Base-by-base conservation (phyloP, 2,113 vertebrate genomes). In the Strix uralensis region DNA sequence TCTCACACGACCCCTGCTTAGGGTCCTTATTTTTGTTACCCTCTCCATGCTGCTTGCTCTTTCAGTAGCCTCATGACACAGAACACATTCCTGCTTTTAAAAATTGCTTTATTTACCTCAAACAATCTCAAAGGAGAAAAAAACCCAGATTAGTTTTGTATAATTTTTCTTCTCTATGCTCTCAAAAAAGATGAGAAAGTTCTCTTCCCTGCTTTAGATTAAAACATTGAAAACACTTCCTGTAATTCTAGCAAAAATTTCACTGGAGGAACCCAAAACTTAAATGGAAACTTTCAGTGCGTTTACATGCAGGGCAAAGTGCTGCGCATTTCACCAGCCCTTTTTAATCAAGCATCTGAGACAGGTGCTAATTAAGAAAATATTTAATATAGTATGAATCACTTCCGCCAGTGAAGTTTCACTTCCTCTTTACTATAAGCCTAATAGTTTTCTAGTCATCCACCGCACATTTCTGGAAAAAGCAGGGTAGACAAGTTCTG, bases 401-500 rank as follows among this genome's bases (percentile, higher is more conserved):
- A 96, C 34, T 95, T 86, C 89, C 90, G 10, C 47, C 81, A 81
- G 22, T 40, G 51, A 85, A 18, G 67, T 22, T 95, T 44, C 84
- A 91, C 55, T 95, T 97, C 96, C 94, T 94, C 79, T 69, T 66
- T 51, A 77, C 70, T 72, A 70, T 26, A 78, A 95, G 70, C 54
- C 78, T 72, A 73, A 46, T 87, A 58, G 66, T 87, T 87, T 85
- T 94, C 58, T 57, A 73, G 65, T 88, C 91, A 94, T 15, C 62
- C 71, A 49, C 52, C 58, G 23, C 4, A 51, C 2, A 0, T 62
- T 69, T 92, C 71, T 80, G 81, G 80, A 88, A 93, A 92, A 96
- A 91, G 66, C 88, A 72, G 59, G 83, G 89, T 69, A 92, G 89
- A 90, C 91, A 91, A 94, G 96, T 87, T 89, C 86, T 77, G 84